Conservation (phyloP, 1,140 invertebrate genomes). For the Latrodectus geometricus region DNA sequence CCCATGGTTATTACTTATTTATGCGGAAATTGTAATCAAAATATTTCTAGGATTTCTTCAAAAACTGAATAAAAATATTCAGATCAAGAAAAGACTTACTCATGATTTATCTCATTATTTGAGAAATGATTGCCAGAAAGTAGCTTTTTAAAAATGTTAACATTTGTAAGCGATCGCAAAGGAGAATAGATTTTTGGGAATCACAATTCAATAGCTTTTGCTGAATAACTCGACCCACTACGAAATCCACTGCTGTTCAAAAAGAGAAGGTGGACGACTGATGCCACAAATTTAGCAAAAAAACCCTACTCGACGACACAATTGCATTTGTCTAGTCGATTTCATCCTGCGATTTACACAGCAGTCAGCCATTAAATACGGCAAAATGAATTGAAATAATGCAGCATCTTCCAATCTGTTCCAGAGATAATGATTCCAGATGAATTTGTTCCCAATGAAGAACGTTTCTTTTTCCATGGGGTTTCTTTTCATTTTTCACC, state of each 20-base stretch:
- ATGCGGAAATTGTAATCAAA: no score
- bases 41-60: no score
- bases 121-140: background rate
- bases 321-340: conserved; percentile 5
- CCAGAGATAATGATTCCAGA: conserved; percentile 56
- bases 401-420: conserved; percentile 48
- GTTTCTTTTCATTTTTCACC: conserved; percentile 22
- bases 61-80: background rate
- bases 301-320: background rate
- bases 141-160: background rate
- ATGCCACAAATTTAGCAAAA: background rate
- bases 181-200: background rate
- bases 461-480: conserved; percentile 20
- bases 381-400: conserved; percentile 30
- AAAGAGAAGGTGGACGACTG: background rate
- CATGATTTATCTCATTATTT: background rate
- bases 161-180: background rate
- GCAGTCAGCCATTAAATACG: conserved; percentile 29
- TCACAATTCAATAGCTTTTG: background rate
- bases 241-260: background rate
- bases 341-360: conserved; percentile 3
- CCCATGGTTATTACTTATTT: no score
- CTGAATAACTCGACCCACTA: background rate
- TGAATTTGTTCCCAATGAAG: conserved; percentile 38
- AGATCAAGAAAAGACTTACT: background rate